Base-by-base conservation (phyloP, 2,113 vertebrate species). In the Carollia perspicillata region DNA sequence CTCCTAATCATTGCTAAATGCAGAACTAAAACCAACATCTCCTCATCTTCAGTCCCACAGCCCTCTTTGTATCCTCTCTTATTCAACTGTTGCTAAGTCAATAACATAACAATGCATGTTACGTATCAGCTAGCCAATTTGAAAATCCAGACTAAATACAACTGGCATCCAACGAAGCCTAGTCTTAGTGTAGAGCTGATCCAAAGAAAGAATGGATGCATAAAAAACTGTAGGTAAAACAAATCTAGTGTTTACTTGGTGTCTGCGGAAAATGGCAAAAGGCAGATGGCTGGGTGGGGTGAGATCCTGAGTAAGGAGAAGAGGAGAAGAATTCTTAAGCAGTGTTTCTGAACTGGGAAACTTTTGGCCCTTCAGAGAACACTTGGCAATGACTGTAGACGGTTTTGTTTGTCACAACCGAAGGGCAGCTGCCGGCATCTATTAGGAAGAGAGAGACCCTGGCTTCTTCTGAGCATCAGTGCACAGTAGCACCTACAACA, bases 251-350 rank as follows among this genome's bases (percentile, higher is more conserved):
- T 84, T 40, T 68, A n/a, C 6, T 47, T 90, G 16, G 7, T 68
- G n/a, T 96, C 53, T 71, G 37, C 71, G 86, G 6, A 90, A 95
- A 84, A 58, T 74, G 35, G 5, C 10, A 17, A 89, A 42, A 63
- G 0, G 0, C 44, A 9, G 18, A 44, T 58, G 23, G 30, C 16
- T 35, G 22, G 35, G 4, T 30, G 10, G 23, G 18, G 2, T 1
- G 4, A 6, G 3, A 2, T 2, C 28, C 40, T 14, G 14, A 17
- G 26, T 4, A 53, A 8, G 1, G 40, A 37, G 8, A 89, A 77
- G 1, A 8, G 23, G 44, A 23, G 22, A 72, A 74, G 23, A 20
- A 17, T 72, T 83, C 84, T 65, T 28, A 85, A 93, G 33, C 20
- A 77, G 4, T n/a, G 55, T 0, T 51, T 65, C 42, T 83, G 4